Base-by-base conservation (phyloP, 1,140 invertebrate genomes). In the Scylla paramamosain region DNA sequence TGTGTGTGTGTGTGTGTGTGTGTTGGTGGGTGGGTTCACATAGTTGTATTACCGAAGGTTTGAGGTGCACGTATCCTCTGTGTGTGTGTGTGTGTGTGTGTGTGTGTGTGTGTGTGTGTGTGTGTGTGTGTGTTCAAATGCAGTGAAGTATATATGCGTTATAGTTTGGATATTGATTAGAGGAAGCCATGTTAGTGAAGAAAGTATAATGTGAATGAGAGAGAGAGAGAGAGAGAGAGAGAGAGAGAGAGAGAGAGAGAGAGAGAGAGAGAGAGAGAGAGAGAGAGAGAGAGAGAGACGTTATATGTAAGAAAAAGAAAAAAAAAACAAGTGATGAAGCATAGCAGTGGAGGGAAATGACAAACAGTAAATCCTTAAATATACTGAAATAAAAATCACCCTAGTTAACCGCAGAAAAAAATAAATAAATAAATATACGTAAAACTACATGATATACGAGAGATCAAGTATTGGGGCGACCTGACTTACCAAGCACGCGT, bases 201-300 rank as follows among this genome's bases (percentile, higher is more conserved):
- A 8, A 59, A 20, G 10, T 12, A 59, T 28, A 88, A 28, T 0
- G 87, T 31, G 87, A 88, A 8, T 31, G 87, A 88, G 87, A 88
- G 87, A 88, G 87, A 88, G 87, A 88, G 87, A 88, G 87, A 88
- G 31, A 88, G 87, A 88, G 87, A 88, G 88, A 90, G 88, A 90
- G 88, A 90, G 87, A 89, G 87, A 89, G 87, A 89, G 87, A 89
- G 87, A 89, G 87, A 89, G 87, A 89, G 87, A 89, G 87, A 89
- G 87, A 89, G 87, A 89, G 87, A 89, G 87, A 89, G 87, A 89
- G 87, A 89, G 87, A 89, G 87, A 89, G 87, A 89, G 87, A 89
- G 87, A 89, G 87, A 45, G 32, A 45, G 87, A 89, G 87, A 89
- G 87, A 89, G 87, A 89, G 32, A 20, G 20, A 48, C 3, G 20